Base-by-base conservation (phyloP, 2,797 vertebrate genomes). In the Benthosema pterotum region DNA sequence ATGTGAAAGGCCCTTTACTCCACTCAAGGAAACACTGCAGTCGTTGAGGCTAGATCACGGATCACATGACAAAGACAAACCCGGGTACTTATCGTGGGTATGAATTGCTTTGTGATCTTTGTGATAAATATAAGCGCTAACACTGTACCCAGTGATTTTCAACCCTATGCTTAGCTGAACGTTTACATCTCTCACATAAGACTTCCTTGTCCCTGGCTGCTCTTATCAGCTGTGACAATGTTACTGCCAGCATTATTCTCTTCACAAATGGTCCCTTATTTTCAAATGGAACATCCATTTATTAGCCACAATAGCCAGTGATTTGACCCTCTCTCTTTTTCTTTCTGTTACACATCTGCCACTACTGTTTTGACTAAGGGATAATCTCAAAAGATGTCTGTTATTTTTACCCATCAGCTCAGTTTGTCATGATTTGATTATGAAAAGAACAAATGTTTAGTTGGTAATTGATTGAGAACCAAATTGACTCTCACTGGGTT, bases 281-380 rank as follows among this genome's bases (percentile, higher is more conserved):
- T 65, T 68, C 71, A 75, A 69, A 70, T 52, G 14, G 53, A 71
- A 13, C 15, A 52, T 64, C 59, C 49, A 75, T 72, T 56, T 57
- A 66, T 53, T 11, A 28, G 67, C 67, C 4, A 38, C 32, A 38
- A 38, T 38, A 38, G 2, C 57, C 64, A 50, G 63, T 42, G 38
- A 42, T 73, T 53, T 71, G 58, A 46, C 63, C 63, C 53, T 72
- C 61, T 57, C 51, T 72, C 62, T 75, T 58, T 59, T 75, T 54
- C 50, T 61, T 14, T 68, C 57, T 47, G 16, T 59, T 13, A 2
- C 18, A 32, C 53, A 17, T 45, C 48, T 56, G 55, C 16, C 60
- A 54, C 68, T 17, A 67, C 67, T 38, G 6, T 32, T 32, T 32
- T 32, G 28, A 32, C 61, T 69, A 59, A 65, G 47, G 22, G 52